Evolutionary conservation across 2,888 invertebrate species (phyloP), one percentile per base, ranked within the genome.

Genomic region (Orgyia antiqua): DNA sequence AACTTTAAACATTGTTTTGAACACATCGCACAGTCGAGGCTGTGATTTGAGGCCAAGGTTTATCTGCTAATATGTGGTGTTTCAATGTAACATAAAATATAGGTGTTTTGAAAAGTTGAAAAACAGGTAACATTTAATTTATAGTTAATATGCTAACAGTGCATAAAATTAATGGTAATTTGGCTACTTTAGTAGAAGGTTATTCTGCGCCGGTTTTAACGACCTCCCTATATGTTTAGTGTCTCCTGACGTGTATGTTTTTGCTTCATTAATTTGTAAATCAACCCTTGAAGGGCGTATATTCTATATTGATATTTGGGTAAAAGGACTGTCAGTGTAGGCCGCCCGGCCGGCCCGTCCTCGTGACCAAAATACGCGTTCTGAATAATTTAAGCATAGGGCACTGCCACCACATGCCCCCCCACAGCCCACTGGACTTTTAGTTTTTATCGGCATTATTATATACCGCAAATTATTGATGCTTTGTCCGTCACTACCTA

Each of bases 21-120:
- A 36, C 74, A 69, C 68, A 69, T 69, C 68, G 62, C 58, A 53
- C 58, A 56, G 53, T 35, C 76, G 77, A 80, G 79, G 82, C 68
- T 74, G 70, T 59, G 63, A 65, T 69, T 82, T 82, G 74, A 63
- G 82, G 83, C 80, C 84, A 83, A 83, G 84, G 84, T 61, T 68
- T 65, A 50, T 57, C 56, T 61, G 68, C 72, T 78, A 75, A 78
- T 73, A 77, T 68, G 60, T 67, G 60, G 73, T 70, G 69, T 69
- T 71, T 68, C 68, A 71, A 66, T 66, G 59, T 60, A 58, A 66
- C 66, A 71, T 70, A 71, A 67, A 68, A 29, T 29, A 20, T 20
- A 13, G 51, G 45, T 51, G 53, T 49, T 55, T 65, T 51, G 38
- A 57, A 58, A 62, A 56, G 60, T 67, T 52, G 58, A 60, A 62